phyloP scores from a whole-genome alignment of 2,113 vertebrate genomes.

The Istiophorus platypterus region DNA sequence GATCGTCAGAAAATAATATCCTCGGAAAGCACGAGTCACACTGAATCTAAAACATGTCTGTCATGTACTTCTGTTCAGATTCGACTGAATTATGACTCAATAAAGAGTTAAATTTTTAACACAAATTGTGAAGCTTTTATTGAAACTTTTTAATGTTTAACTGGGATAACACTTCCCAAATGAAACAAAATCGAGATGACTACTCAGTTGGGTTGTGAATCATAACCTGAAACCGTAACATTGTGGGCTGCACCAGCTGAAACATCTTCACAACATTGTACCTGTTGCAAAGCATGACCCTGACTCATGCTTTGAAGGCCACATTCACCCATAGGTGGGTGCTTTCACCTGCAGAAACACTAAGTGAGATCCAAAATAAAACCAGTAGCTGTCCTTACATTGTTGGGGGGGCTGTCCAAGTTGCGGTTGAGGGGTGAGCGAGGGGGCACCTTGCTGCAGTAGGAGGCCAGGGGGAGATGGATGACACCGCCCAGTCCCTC shows the following conservation, averaged over 20 bases:
- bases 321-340: neutral
- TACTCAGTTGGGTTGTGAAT: neutral
- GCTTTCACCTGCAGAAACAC: neutral
- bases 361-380: neutral
- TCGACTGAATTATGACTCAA: too few relatives aligned
- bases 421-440: constrained; percentile 88
- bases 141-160: neutral
- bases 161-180: neutral
- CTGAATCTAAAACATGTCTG: neutral
- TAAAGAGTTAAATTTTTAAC: neutral
- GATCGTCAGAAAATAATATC: neutral
- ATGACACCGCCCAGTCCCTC: constrained; percentile 94
- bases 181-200: neutral
- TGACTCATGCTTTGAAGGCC: neutral
- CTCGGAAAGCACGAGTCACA: too few relatives aligned
- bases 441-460: constrained; percentile 93
- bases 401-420: constrained; percentile 94
- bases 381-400: constrained; percentile 52
- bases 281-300: neutral
- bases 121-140: neutral
- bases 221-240: neutral
- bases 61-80: too few relatives aligned
- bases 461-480: constrained; percentile 98
- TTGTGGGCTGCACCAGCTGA: neutral
- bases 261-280: neutral